Conservation (phyloP, 1,140 invertebrate genomes). For the Diploscapter pachys region DNA sequence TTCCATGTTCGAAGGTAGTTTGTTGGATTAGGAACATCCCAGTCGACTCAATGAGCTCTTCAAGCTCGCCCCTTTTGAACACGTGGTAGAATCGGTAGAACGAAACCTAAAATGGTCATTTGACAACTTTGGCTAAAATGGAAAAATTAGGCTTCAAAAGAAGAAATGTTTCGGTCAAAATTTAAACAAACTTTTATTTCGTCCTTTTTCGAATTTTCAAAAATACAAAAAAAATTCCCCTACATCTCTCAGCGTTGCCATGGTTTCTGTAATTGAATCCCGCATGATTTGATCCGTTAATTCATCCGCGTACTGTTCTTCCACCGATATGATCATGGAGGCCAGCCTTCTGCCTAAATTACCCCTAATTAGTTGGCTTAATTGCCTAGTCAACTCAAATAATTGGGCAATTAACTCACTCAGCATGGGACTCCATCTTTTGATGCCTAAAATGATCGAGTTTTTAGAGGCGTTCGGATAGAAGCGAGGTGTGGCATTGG, state of each 20-base stretch:
- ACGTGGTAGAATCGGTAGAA: conserved; percentile 42
- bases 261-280: conserved; percentile 34
- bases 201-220: too few relatives aligned
- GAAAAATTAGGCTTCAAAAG: neutral
- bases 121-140: neutral
- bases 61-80: conserved; percentile 32
- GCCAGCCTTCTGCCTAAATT: conserved; percentile 21
- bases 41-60: conserved; percentile 22
- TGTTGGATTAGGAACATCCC: conserved; percentile 20
- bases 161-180: neutral
- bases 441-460: conserved; percentile 35
- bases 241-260: conserved; percentile 36
- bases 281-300: conserved; percentile 29
- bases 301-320: conserved; percentile 37
- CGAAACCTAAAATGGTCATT: conserved; percentile 21
- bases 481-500: conserved; percentile 18
- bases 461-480: conserved; percentile 4
- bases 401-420: too few relatives aligned
- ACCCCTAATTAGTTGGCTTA: too few relatives aligned
- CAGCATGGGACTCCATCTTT: conserved; percentile 36
- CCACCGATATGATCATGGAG: conserved; percentile 32
- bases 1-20: conserved; percentile 31
- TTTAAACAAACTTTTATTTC: too few relatives aligned
- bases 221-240: neutral
- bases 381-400: too few relatives aligned